Evolutionary conservation across 2,797 vertebrate species (phyloP).

Genomic region (Acanthurus lineatus): DNA sequence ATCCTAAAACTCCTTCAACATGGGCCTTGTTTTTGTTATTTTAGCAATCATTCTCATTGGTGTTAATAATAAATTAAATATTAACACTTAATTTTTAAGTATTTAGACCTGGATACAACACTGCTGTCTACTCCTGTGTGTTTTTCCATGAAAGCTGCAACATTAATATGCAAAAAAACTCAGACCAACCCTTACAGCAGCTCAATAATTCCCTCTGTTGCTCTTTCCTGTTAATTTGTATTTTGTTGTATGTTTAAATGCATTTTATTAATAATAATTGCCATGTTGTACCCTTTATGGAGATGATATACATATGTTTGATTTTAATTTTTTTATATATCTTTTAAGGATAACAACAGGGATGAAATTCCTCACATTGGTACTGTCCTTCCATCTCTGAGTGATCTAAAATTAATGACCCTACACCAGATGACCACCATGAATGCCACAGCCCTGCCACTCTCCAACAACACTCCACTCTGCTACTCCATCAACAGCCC

Average conservation of each 20-base stretch:
- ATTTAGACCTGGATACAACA: not conserved
- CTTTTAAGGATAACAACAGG: slow-evolving; percentile 54
- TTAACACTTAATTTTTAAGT: not conserved
- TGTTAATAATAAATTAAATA: not conserved
- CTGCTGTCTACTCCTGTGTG: not conserved
- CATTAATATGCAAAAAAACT: not conserved
- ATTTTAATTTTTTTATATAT: slow-evolving; percentile 7
- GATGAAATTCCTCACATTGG: slow-evolving; percentile 25
- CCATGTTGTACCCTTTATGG: not conserved
- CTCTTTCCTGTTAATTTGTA: not conserved
- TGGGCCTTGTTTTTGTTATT: not conserved
- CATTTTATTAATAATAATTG: not conserved
- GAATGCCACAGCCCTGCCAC: slow-evolving; percentile 45
- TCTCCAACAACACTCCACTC: slow-evolving; percentile 60
- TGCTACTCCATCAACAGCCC: slow-evolving; percentile 83
- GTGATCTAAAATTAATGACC: slow-evolving; percentile 14
- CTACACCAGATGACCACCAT: slow-evolving; percentile 57
- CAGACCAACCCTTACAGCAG: not conserved
- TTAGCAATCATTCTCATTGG: not conserved
- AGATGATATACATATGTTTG: not conserved
- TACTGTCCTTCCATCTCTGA: slow-evolving; percentile 28
- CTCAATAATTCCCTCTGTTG: not conserved
- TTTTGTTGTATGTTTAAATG: not conserved
- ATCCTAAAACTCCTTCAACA: not conserved
- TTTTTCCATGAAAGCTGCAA: not conserved